A percentile compares a stretch with the other conserved stretches of the same genome.
phyloP scores from a whole-genome alignment of 2,888 invertebrate species.

The Phalera bucephala region DNA sequence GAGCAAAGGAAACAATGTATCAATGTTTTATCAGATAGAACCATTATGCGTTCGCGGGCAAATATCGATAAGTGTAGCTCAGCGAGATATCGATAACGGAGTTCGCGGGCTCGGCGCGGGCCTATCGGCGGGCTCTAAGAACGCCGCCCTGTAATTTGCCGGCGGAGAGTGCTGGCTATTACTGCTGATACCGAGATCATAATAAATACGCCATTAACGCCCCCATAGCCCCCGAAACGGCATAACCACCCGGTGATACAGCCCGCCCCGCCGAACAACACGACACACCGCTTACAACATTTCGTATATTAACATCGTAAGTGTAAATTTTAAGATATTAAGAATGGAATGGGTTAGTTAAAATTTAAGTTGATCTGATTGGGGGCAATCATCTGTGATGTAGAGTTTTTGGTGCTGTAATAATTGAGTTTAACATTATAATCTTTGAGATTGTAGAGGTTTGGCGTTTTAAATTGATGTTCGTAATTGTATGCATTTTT shows the following conservation, averaged over 20 bases:
- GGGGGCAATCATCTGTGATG: slow-evolving; percentile 10
- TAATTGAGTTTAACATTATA: neutral
- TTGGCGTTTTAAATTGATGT: too few relatives aligned
- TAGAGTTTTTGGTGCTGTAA: neutral
- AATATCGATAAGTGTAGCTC: slow-evolving; percentile 58
- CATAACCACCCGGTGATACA: slow-evolving; percentile 53
- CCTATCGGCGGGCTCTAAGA: slow-evolving; percentile 65
- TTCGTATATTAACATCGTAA: slow-evolving; percentile 16
- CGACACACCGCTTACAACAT: slow-evolving; percentile 20
- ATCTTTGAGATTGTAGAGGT: neutral
- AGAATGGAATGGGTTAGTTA: slow-evolving; percentile 42
- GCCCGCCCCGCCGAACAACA: slow-evolving; percentile 10
- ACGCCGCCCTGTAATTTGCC: slow-evolving; percentile 83
- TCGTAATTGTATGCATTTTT: too few relatives aligned
- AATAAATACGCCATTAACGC: slow-evolving; percentile 83
- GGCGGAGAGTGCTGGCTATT: slow-evolving; percentile 81
- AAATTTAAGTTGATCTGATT: slow-evolving; percentile 33
- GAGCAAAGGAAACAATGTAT: slow-evolving; percentile 56
- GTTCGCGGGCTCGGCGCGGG: slow-evolving; percentile 44
- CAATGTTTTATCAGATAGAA: slow-evolving; percentile 54
- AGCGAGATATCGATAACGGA: slow-evolving; percentile 66
- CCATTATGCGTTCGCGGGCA: slow-evolving; percentile 53
- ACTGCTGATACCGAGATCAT: slow-evolving; percentile 81
- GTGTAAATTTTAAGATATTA: slow-evolving; percentile 59
- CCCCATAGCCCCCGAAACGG: slow-evolving; percentile 79